Conservation (phyloP, 2,113 vertebrate species). For the Tauraco erythrolophus region DNA sequence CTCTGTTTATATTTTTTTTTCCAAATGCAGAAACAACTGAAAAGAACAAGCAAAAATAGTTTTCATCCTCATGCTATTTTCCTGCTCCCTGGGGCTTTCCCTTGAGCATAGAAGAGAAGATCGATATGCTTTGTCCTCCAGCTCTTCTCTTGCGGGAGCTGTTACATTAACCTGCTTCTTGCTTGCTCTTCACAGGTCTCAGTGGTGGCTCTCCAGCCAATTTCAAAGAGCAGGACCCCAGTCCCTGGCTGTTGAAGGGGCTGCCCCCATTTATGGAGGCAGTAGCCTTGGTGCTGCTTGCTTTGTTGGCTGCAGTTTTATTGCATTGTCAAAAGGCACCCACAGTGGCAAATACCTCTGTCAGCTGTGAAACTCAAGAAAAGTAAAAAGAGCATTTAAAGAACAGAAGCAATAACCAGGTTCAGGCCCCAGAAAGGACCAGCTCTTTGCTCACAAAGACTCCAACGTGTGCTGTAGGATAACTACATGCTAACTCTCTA, state of each 20-base stretch:
- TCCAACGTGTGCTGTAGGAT: rapidly evolving
- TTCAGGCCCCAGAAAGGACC: neutral
- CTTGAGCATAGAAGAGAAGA: neutral
- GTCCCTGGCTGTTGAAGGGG: neutral
- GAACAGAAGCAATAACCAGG: neutral
- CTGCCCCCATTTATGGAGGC: neutral
- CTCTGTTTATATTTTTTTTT: neutral
- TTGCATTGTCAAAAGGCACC: neutral
- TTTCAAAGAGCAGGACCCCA: neutral
- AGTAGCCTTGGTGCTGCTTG: neutral
- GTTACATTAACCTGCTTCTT: neutral
- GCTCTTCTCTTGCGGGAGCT: neutral
- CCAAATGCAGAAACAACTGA: neutral
- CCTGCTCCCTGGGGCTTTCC: neutral
- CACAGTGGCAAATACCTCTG: neutral
- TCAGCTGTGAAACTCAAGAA: neutral
- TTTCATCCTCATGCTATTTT: neutral
- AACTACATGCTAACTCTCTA: neutral
- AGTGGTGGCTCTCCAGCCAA: neutral
- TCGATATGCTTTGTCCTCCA: neutral
- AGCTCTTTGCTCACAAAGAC: neutral
- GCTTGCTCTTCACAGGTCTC: neutral
- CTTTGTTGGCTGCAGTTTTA: neutral
- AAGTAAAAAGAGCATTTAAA: neutral
- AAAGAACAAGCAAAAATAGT: neutral